Conservation (phyloP, 2,888 invertebrate species). For the Agrypnus murinus region DNA sequence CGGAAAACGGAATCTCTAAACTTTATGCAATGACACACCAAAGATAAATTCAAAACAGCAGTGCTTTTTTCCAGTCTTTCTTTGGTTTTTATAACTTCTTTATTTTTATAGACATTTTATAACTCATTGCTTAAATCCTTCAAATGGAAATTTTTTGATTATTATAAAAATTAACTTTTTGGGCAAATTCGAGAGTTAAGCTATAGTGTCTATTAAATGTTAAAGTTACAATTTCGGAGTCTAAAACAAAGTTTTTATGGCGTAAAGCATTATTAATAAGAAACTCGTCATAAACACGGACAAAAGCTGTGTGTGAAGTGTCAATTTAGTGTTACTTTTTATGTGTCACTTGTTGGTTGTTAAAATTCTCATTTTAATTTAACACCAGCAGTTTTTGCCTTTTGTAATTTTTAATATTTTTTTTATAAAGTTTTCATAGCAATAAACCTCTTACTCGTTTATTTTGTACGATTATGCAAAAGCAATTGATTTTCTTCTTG, state of each 20-base stretch:
- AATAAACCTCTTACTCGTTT: no score
- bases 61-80: background rate
- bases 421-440: no score
- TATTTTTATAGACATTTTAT: no score
- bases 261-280: slow-evolving; percentile 16
- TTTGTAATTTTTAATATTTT: no score
- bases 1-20: slow-evolving; percentile 36
- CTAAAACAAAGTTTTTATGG: slow-evolving; percentile 12
- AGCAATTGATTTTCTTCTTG: no score
- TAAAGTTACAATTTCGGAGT: slow-evolving; percentile 8
- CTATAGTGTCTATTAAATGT: slow-evolving; percentile 26
- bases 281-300: slow-evolving; percentile 18
- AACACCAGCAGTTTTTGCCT: background rate
- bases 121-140: no score
- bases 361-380: slow-evolving; percentile 23
- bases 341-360: slow-evolving; percentile 17
- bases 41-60: slow-evolving; percentile 37
- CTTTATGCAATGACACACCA: slow-evolving; percentile 34
- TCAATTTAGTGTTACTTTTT: slow-evolving; percentile 21
- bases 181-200: no score
- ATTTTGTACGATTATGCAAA: no score
- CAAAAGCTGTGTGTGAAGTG: slow-evolving; percentile 34
- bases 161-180: no score
- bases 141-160: no score
- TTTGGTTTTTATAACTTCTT: background rate